A percentile compares a stretch with the other conserved stretches of the same genome.
These are phyloP conservation scores for Meloidogyne exigua DNA, from an alignment of 1,140 invertebrate genomes.

Conservation along the genomic window DNA sequence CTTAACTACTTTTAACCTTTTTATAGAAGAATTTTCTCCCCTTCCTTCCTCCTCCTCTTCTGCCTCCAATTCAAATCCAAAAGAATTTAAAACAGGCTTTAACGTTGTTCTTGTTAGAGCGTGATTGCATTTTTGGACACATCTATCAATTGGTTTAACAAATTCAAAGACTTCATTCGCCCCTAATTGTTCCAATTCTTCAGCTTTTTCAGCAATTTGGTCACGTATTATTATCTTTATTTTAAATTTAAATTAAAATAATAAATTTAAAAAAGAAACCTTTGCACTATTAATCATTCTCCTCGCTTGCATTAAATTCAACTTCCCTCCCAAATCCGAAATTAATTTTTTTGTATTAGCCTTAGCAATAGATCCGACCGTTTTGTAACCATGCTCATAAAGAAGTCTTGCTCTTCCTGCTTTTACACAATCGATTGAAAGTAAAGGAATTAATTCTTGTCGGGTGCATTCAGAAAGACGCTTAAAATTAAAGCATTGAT, in stretches of 20 bases:
- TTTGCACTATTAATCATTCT: slow-evolving; percentile 42
- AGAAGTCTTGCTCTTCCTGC: slow-evolving; percentile 30
- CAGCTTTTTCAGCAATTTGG: slow-evolving; percentile 39
- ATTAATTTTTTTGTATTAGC: slow-evolving; percentile 33
- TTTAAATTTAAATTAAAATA: not conserved
- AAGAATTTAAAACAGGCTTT: not conserved
- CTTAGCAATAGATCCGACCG: slow-evolving; percentile 32
- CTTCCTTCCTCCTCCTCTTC: not conserved
- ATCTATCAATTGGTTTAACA: not conserved
- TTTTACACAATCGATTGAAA: slow-evolving; percentile 40
- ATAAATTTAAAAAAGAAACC: slow-evolving; percentile 12
- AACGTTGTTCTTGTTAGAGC: not conserved
- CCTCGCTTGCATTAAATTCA: slow-evolving; percentile 27
- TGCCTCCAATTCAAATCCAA: slow-evolving; percentile 1
- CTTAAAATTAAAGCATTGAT: slow-evolving; percentile 9
- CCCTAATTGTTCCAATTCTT: slow-evolving; percentile 41
- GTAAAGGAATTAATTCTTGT: slow-evolving; percentile 36
- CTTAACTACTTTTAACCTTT: too few species aligned
- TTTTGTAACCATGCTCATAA: slow-evolving; percentile 33
- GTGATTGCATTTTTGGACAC: not conserved
- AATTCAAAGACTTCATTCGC: not conserved
- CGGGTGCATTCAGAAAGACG: slow-evolving; percentile 21
- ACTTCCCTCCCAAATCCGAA: slow-evolving; percentile 10
- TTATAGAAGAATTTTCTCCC: too few species aligned
- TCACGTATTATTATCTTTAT: slow-evolving; percentile 43